Conservation (phyloP, 2,113 vertebrate genomes). For the Neopipo cinnamomea region DNA sequence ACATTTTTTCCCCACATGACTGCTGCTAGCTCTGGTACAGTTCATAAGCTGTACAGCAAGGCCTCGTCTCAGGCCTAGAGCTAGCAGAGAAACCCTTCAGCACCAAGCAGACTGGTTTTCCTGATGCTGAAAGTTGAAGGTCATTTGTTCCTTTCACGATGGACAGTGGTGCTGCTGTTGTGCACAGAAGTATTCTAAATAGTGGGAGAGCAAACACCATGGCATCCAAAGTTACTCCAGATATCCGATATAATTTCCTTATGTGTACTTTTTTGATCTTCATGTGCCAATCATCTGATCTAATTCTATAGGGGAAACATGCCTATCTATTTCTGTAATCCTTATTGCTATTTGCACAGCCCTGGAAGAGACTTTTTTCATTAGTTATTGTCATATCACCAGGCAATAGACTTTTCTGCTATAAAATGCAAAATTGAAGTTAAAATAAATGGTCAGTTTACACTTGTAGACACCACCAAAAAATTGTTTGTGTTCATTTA, state of each 20-base stretch:
- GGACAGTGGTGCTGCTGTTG: not conserved
- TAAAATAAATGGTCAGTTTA: not conserved
- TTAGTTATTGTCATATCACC: not conserved
- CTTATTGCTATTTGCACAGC: not conserved
- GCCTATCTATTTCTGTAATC: not conserved
- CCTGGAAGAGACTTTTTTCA: not conserved
- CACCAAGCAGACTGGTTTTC: not conserved
- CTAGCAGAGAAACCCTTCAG: not conserved
- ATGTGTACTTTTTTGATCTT: not conserved
- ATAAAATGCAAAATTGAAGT: not conserved
- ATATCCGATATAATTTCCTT: not conserved
- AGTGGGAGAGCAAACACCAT: not conserved
- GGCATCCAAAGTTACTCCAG: not conserved
- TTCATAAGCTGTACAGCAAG: not conserved
- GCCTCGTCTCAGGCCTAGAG: not conserved
- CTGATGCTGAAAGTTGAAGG: not conserved
- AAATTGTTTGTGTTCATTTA: not conserved
- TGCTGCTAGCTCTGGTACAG: not conserved
- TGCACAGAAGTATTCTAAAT: not conserved
- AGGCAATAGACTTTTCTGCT: not conserved
- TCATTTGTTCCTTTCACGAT: not conserved
- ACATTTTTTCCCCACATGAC: fast-evolving
- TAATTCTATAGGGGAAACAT: not conserved
- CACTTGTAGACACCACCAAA: not conserved
- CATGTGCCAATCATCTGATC: not conserved